Percentiles rank a stretch among this genome's conserved stretches.
Evolutionary conservation across 2,797 vertebrate genomes (phyloP).

Genomic region (Sorex maritimensis): DNA sequence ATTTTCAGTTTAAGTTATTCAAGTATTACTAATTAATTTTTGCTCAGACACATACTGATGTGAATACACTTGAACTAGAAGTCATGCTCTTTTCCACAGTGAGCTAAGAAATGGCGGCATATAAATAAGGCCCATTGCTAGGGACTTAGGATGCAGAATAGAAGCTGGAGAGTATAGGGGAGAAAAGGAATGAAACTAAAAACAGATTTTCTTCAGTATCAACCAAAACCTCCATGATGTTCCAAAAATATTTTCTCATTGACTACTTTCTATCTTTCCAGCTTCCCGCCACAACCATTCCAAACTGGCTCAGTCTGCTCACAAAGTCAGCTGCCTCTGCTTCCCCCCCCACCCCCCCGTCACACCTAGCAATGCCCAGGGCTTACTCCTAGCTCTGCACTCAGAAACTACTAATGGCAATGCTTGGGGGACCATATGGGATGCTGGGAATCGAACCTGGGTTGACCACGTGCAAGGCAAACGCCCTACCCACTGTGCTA

Average conservation of each 20-base stretch:
- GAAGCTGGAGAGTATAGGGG: too few relatives aligned
- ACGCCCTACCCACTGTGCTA: too few relatives aligned
- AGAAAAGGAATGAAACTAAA: not conserved
- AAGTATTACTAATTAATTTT: not conserved
- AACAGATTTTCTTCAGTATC: not conserved
- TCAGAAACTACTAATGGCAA: too few relatives aligned
- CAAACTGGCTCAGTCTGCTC: not conserved
- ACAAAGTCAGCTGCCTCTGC: not conserved
- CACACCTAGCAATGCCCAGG: too few relatives aligned
- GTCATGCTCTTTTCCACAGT: not conserved
- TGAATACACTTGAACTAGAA: not conserved
- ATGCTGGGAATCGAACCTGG: too few relatives aligned
- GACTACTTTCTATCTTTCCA: not conserved
- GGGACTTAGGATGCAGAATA: not conserved
- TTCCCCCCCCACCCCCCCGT: too few relatives aligned
- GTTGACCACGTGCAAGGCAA: too few relatives aligned
- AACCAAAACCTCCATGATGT: not conserved
- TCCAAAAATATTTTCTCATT: not conserved
- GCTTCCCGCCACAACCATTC: not conserved
- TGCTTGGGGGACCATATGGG: too few relatives aligned
- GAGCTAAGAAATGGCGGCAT: not conserved
- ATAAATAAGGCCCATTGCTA: not conserved
- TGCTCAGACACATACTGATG: constrained; percentile 10
- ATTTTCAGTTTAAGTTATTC: not conserved
- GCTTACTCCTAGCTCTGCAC: too few relatives aligned